Conservation (phyloP, 2,888 invertebrate genomes). For the Liposcelis brunnea region DNA sequence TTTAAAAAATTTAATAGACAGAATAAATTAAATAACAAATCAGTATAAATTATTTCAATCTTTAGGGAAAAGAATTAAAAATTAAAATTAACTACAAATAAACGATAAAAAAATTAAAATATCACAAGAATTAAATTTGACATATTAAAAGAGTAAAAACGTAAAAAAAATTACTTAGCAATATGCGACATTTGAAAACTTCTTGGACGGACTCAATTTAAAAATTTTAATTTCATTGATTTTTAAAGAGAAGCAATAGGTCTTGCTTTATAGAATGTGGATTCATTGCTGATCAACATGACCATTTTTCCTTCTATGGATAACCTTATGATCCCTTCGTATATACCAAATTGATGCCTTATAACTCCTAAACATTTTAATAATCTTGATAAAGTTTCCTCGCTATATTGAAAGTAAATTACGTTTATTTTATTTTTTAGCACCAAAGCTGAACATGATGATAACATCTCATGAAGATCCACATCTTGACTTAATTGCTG, state of each 20-base stretch:
- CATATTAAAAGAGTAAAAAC: no score
- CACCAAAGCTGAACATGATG: background rate
- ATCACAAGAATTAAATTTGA: no score
- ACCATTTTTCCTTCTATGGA: background rate
- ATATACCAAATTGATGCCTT: background rate
- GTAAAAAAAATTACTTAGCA: no score
- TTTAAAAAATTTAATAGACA: no score
- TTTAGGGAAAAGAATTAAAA: no score
- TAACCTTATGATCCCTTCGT: background rate
- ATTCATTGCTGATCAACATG: background rate
- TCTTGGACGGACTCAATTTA: no score
- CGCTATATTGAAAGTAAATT: background rate
- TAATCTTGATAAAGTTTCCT: background rate
- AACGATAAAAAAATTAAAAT: no score
- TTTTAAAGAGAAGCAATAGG: background rate
- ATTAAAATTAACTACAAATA: no score
- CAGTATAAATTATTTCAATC: no score
- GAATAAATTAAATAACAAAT: no score
- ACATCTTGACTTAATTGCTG: conserved; percentile 15
- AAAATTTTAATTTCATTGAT: no score
- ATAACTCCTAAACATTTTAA: conserved; percentile 1
- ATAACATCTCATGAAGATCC: background rate
- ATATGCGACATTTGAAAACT: no score
- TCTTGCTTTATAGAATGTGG: conserved; percentile 6
- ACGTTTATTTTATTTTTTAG: background rate